A percentile compares a stretch with the other conserved stretches of the same genome.
Evolutionary conservation across 2,888 invertebrate genomes (phyloP).

Genomic region (Hirtodrosophila duncani): DNA sequence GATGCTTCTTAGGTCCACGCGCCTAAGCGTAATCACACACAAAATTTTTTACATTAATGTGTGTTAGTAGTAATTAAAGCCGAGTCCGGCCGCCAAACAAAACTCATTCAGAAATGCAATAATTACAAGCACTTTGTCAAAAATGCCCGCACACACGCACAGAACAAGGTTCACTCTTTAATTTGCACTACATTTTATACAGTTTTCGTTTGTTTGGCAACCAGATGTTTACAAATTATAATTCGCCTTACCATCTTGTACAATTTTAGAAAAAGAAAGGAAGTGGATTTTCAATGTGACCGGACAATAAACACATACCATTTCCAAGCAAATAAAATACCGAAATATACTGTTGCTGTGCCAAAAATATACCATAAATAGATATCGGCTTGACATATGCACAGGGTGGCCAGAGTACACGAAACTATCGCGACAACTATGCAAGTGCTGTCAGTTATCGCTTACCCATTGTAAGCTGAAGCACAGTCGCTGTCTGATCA

Average conservation of each 20-base stretch:
- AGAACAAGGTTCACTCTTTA: slow-evolving; percentile 9
- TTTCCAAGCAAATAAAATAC: too few species aligned
- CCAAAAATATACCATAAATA: too few species aligned
- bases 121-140: slow-evolving; percentile 14
- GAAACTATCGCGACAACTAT: too few species aligned
- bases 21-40: slow-evolving; percentile 82
- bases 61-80: not conserved
- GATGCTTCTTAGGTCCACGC: slow-evolving; percentile 99
- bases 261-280: slow-evolving; percentile 76
- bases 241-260: slow-evolving; percentile 78
- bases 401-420: too few species aligned
- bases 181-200: slow-evolving; percentile 22
- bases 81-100: not conserved
- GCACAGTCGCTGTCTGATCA: too few species aligned
- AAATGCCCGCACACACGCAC: slow-evolving; percentile 37
- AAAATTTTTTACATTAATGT: not conserved
- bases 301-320: too few species aligned
- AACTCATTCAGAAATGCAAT: too few species aligned
- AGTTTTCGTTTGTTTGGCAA: slow-evolving; percentile 43
- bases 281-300: too few species aligned
- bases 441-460: too few species aligned
- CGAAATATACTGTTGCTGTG: too few species aligned
- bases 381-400: too few species aligned
- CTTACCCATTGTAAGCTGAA: too few species aligned
- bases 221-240: slow-evolving; percentile 58